These are phyloP conservation scores for Serripes groenlandicus DNA, from an alignment of 2,888 invertebrate species.

Conservation along the genomic window DNA sequence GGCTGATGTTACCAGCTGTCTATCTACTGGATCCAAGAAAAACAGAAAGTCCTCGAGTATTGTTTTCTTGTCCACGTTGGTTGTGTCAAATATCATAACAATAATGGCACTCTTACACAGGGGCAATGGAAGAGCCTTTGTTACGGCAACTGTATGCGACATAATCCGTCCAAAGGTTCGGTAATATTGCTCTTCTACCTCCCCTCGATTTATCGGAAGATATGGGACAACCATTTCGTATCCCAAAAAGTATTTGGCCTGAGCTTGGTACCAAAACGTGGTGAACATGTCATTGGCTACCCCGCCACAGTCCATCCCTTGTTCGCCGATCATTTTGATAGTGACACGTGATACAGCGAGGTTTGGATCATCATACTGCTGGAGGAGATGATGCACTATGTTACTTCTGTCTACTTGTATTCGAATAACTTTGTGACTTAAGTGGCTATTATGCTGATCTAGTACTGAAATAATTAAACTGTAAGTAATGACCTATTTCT, in stretches of 20 bases:
- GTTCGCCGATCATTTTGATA: conserved; percentile 59
- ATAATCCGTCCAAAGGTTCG: conserved; percentile 58
- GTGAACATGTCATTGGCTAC: conserved; percentile 62
- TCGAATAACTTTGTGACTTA: conserved; percentile 6
- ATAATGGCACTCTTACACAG: conserved; percentile 59
- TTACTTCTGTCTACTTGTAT: conserved; percentile 43
- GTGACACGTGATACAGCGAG: conserved; percentile 52
- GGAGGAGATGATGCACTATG: conserved; percentile 51
- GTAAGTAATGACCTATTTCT: too few relatives aligned
- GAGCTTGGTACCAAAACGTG: conserved; percentile 57
- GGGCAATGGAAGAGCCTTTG: conserved; percentile 56
- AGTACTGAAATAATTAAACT: conserved; percentile 47
- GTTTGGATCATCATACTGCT: conserved; percentile 56
- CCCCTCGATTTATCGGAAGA: conserved; percentile 50
- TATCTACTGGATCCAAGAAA: conserved; percentile 55
- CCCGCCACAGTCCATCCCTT: conserved; percentile 64
- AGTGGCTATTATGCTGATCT: conserved; percentile 22
- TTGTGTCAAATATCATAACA: conserved; percentile 53
- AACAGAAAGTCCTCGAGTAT: conserved; percentile 59
- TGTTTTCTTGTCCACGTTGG: conserved; percentile 46
- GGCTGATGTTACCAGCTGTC: conserved; percentile 37
- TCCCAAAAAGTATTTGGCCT: conserved; percentile 41
- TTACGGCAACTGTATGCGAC: conserved; percentile 59
- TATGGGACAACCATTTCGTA: conserved; percentile 54
- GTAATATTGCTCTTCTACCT: conserved; percentile 51